A percentile compares a stretch with the other conserved stretches of the same genome.
phyloP scores from a whole-genome alignment of 2,113 vertebrate genomes.

The Noctilio leporinus region DNA sequence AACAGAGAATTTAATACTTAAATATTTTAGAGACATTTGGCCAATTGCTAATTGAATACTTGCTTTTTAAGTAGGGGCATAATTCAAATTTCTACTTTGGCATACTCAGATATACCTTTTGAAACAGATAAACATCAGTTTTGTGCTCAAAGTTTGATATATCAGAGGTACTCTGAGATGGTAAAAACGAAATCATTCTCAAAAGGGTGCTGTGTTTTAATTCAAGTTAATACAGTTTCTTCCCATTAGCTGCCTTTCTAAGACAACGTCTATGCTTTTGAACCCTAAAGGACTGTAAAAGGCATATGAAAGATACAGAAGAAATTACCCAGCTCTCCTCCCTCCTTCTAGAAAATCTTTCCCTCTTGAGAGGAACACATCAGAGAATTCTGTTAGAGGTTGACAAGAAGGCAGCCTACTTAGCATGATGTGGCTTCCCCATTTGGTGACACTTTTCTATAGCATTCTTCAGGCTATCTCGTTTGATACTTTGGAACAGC shows the following conservation, averaged over 20 bases:
- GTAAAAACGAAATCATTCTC: conserved; percentile 10
- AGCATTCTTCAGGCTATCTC: conserved; percentile 47
- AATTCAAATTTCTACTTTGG: neutral
- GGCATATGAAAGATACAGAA: conserved; percentile 28
- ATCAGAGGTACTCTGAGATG: neutral
- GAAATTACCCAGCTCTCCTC: neutral
- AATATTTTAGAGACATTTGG: neutral
- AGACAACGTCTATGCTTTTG: neutral
- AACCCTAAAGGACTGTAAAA: conserved; percentile 10
- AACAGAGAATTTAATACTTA: neutral
- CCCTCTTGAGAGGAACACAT: neutral
- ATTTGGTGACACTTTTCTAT: conserved; percentile 37
- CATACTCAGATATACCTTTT: neutral
- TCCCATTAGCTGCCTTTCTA: neutral
- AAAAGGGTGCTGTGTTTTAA: conserved; percentile 7
- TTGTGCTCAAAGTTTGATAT: neutral
- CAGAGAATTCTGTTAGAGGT: conserved; percentile 41
- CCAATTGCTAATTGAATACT: neutral
- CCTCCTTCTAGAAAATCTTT: neutral
- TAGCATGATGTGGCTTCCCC: neutral
- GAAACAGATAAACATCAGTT: neutral
- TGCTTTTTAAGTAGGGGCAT: conserved; percentile 12
- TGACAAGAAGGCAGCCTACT: conserved; percentile 15
- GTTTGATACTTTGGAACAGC: conserved; percentile 28
- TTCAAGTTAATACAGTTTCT: conserved; percentile 7